Conservation (phyloP, 2,888 invertebrate species). For the Panorpa germanica region DNA sequence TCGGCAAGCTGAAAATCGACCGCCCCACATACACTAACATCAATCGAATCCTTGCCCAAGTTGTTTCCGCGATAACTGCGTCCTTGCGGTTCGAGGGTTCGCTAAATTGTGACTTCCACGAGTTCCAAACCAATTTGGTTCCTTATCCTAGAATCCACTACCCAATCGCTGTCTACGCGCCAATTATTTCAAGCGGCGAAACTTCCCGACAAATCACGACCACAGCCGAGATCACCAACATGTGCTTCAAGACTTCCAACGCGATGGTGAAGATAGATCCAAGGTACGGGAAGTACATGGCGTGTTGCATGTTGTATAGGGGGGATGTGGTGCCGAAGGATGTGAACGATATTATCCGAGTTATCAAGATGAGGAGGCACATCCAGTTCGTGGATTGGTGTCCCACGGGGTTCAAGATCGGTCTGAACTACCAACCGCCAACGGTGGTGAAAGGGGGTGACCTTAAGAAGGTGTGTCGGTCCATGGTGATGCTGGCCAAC, state of each 20-base stretch:
- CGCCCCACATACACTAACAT: slow-evolving; percentile 74
- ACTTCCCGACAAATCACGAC: slow-evolving; percentile 42
- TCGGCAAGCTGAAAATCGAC: slow-evolving; percentile 48
- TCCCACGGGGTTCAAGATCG: slow-evolving; percentile 67
- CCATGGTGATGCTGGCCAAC: slow-evolving; percentile 74
- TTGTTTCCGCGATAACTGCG: slow-evolving; percentile 49
- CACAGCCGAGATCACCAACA: slow-evolving; percentile 51
- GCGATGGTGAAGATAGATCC: slow-evolving; percentile 68
- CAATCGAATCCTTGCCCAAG: slow-evolving; percentile 59
- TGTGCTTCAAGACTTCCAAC: slow-evolving; percentile 65
- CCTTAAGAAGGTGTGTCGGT: slow-evolving; percentile 50
- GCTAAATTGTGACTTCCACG: slow-evolving; percentile 44
- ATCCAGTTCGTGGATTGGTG: slow-evolving; percentile 69
- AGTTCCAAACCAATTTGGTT: slow-evolving; percentile 64
- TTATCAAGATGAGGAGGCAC: slow-evolving; percentile 46
- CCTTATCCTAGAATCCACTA: slow-evolving; percentile 81
- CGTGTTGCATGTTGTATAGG: slow-evolving; percentile 48
- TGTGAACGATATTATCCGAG: slow-evolving; percentile 49
- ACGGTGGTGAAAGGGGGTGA: slow-evolving; percentile 57
- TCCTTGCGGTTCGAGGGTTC: slow-evolving; percentile 50
- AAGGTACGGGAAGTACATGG: slow-evolving; percentile 50
- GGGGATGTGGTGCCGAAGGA: slow-evolving; percentile 50
- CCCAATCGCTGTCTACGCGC: slow-evolving; percentile 59
- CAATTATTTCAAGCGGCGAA: slow-evolving; percentile 39
- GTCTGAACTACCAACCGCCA: slow-evolving; percentile 58